Evolutionary conservation across 2,113 vertebrate genomes (phyloP).

Genomic region (Dipodomys ordii): DNA sequence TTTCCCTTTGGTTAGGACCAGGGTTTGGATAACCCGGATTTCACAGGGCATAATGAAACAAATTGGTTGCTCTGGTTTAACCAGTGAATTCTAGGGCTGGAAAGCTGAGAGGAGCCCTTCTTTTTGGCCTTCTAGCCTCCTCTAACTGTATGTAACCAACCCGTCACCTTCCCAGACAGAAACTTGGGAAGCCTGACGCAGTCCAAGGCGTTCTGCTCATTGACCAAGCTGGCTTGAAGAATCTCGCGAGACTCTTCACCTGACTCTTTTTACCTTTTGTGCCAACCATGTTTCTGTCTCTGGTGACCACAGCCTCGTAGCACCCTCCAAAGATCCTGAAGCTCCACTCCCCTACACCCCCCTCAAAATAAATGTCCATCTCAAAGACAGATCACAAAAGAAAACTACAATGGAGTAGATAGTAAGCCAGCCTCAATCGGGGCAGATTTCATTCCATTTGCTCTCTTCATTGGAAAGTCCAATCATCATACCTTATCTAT

Average conservation of each 20-base stretch:
- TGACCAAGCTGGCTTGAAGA: constrained; percentile 77
- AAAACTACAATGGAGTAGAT: constrained; percentile 17
- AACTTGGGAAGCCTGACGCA: neutral
- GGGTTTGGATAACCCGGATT: neutral
- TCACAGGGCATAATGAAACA: constrained; percentile 55
- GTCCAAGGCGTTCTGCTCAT: neutral
- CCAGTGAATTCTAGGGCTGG: constrained; percentile 56
- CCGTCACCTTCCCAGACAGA: constrained; percentile 55
- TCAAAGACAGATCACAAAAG: constrained; percentile 34
- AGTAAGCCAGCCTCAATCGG: constrained; percentile 33
- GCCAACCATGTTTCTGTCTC: constrained; percentile 58
- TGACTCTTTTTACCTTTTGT: constrained; percentile 74
- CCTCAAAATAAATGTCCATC: neutral
- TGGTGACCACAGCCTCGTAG: constrained; percentile 51
- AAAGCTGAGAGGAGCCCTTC: constrained; percentile 75
- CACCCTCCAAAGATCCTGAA: neutral
- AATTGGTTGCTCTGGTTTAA: constrained; percentile 69
- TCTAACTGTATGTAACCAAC: constrained; percentile 82
- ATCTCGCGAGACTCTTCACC: constrained; percentile 67
- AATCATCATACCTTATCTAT: neutral
- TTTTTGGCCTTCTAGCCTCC: constrained; percentile 68
- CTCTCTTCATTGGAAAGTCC: neutral
- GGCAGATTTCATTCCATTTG: constrained; percentile 3
- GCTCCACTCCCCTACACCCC: too few relatives aligned
- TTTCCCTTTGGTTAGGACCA: neutral